These are phyloP conservation scores for Hydrolagus affinis DNA, from an alignment of 2,113 vertebrate species.

Conservation along the genomic window DNA sequence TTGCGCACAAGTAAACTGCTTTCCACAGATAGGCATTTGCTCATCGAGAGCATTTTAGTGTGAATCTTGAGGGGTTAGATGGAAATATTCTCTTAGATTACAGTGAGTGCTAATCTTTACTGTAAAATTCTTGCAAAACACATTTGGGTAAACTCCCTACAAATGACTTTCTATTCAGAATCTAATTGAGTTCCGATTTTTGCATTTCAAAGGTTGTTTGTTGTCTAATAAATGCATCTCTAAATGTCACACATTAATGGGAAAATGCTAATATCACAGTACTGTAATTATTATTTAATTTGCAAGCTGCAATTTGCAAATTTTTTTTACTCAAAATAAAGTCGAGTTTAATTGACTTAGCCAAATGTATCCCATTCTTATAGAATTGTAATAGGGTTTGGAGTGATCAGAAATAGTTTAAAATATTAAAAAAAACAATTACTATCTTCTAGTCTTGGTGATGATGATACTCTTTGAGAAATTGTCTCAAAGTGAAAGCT, in stretches of 20 bases:
- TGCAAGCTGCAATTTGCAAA: not conserved
- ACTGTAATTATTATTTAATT: not conserved
- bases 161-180: not conserved
- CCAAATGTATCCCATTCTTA: not conserved
- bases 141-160: not conserved
- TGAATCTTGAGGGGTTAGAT: not conserved
- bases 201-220: not conserved
- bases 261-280: not conserved
- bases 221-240: not conserved
- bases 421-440: too few species aligned
- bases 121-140: not conserved
- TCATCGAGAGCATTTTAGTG: not conserved
- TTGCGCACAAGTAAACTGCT: not conserved
- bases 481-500: too few species aligned
- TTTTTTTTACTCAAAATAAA: not conserved
- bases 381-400: not conserved
- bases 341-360: not conserved
- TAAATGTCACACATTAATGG: not conserved
- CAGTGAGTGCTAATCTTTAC: not conserved
- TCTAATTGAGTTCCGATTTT: not conserved
- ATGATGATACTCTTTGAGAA: too few species aligned
- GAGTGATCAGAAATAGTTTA: not conserved
- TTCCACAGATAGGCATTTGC: not conserved
- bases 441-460: too few species aligned
- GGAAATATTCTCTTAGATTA: not conserved